Evolutionary conservation across 2,797 vertebrate genomes (phyloP).

Genomic region (Mormyrops boulengeri): DNA sequence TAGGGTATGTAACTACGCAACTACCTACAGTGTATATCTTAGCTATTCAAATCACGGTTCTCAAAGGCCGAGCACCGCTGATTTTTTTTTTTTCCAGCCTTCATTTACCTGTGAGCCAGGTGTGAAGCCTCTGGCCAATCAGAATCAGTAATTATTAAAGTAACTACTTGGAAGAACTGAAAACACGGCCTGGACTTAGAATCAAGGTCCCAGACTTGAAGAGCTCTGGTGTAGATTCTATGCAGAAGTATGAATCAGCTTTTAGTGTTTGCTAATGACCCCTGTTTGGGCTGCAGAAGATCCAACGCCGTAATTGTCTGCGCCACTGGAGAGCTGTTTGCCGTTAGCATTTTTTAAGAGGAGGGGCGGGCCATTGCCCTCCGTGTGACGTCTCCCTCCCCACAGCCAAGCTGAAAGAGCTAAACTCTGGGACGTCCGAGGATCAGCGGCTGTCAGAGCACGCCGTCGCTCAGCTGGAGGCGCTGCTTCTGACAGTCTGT

Average conservation of each 20-base stretch:
- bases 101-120: not conserved
- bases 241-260: not conserved
- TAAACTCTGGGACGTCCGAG: slow-evolving; percentile 72
- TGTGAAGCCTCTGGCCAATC: not conserved
- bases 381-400: not conserved
- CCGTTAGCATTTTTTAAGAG: not conserved
- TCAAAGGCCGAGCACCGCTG: not conserved
- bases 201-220: not conserved
- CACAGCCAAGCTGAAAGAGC: slow-evolving; percentile 87
- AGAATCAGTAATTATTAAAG: not conserved
- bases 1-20: not conserved
- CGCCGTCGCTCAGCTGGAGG: slow-evolving; percentile 71
- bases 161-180: not conserved
- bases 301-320: not conserved
- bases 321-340: not conserved
- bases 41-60: not conserved
- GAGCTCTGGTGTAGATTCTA: not conserved
- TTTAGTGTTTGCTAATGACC: not conserved
- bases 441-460: slow-evolving; percentile 80
- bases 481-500: slow-evolving; percentile 66
- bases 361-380: not conserved
- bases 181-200: not conserved
- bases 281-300: not conserved
- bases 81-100: not conserved
- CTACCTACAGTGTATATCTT: not conserved